These are phyloP conservation scores for Drosophila neonasuta DNA, from an alignment of 2,888 invertebrate genomes.

Conservation along the genomic window DNA sequence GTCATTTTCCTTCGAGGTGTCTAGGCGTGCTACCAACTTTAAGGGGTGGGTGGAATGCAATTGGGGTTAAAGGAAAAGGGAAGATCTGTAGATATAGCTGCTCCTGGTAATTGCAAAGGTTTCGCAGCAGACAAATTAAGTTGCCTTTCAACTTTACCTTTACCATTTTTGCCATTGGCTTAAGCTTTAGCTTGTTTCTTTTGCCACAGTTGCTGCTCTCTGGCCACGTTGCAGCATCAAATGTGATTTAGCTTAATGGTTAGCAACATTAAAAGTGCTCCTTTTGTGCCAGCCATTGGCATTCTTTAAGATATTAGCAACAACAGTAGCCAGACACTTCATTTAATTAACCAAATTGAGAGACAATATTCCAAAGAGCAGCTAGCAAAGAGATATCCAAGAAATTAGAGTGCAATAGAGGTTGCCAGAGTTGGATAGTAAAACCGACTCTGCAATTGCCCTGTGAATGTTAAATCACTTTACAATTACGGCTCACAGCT, in stretches of 20 bases:
- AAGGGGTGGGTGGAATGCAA: background rate
- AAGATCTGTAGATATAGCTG: slow-evolving; percentile 11
- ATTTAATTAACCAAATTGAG: slow-evolving; percentile 55
- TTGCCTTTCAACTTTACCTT: slow-evolving; percentile 42
- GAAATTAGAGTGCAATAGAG: background rate
- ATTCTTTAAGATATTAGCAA: background rate
- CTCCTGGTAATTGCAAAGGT: slow-evolving; percentile 67
- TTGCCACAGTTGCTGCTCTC: background rate
- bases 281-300: slow-evolving; percentile 3
- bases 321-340: slow-evolving; percentile 28
- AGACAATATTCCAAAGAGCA: slow-evolving; percentile 25
- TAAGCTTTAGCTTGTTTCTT: slow-evolving; percentile 20
- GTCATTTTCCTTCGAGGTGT: slow-evolving; percentile 53
- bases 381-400: background rate
- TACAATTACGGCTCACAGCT: background rate
- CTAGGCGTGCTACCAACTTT: background rate
- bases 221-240: slow-evolving; percentile 45
- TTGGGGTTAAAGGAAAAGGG: background rate
- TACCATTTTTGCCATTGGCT: slow-evolving; percentile 21
- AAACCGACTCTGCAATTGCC: background rate
- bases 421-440: background rate
- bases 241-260: slow-evolving; percentile 60
- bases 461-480: background rate
- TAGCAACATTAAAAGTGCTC: slow-evolving; percentile 47
- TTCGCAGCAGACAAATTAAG: slow-evolving; percentile 72